Conservation (phyloP, 1,140 invertebrate species). For the Hetaerina americana region DNA sequence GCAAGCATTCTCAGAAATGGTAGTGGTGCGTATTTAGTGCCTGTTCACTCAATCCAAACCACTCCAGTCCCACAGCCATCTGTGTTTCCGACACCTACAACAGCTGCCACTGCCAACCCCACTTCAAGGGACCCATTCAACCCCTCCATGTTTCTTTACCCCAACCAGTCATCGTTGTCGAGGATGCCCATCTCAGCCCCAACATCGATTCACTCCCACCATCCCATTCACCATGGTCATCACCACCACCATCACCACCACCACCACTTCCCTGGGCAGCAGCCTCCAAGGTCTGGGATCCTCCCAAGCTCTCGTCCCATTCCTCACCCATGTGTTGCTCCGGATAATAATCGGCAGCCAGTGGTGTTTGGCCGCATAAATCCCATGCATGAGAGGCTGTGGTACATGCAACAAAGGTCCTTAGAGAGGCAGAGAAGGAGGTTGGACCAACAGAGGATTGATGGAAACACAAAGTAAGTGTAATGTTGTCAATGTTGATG, state of each 20-base stretch:
- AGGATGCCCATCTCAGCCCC: constrained; percentile 3
- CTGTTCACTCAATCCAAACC: neutral
- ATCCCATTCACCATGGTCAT: constrained; percentile 6
- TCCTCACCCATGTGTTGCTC: too few species aligned
- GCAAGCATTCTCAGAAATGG: too few species aligned
- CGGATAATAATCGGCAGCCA: neutral
- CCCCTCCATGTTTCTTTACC: neutral
- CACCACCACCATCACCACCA: neutral
- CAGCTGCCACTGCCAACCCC: constrained; percentile 16
- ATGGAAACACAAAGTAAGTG: neutral
- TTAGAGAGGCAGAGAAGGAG: constrained; percentile 50
- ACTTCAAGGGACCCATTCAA: constrained; percentile 7
- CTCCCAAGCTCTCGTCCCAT: neutral
- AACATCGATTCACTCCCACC: constrained; percentile 5
- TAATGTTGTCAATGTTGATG: neutral
- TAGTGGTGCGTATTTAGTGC: neutral
- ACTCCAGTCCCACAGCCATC: neutral
- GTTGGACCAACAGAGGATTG: constrained; percentile 29
- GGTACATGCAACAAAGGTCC: constrained; percentile 56
- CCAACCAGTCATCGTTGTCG: neutral
- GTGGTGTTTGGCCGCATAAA: constrained; percentile 38
- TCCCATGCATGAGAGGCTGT: constrained; percentile 56
- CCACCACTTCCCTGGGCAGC: neutral
- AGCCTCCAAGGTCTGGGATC: neutral
- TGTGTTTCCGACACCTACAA: constrained; percentile 21